phyloP scores from a whole-genome alignment of 1,140 invertebrate species.

The Hetaerina americana region DNA sequence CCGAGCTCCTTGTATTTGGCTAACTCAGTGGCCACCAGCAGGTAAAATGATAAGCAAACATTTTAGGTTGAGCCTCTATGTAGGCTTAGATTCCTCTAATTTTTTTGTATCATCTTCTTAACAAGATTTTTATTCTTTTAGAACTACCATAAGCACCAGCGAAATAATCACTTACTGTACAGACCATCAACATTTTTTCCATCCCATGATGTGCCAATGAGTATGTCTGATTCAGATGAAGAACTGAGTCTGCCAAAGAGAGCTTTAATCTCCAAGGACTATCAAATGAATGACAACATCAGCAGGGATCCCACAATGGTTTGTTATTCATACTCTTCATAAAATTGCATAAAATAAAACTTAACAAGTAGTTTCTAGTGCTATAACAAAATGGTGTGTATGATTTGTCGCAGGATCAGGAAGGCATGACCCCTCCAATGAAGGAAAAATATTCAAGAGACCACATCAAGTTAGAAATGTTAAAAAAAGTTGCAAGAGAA shows the following conservation, averaged over 20 bases:
- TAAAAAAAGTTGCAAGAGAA: constrained; percentile 33
- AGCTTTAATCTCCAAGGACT: constrained; percentile 1
- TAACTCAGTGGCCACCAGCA: too few species aligned
- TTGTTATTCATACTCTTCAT: too few species aligned
- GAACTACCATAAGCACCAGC: constrained; percentile 31
- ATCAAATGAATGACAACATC: too few species aligned
- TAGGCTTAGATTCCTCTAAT: too few species aligned
- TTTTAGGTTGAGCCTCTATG: too few species aligned
- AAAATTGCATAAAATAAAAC: too few species aligned
- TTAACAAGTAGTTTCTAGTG: too few species aligned
- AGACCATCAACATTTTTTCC: constrained; percentile 67
- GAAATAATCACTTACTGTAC: constrained; percentile 34
- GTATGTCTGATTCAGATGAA: constrained; percentile 15
- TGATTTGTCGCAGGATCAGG: constrained; percentile 19
- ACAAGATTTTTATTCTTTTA: constrained; percentile 23
- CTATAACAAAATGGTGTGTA: too few species aligned
- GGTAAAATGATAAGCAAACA: too few species aligned
- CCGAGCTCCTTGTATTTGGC: too few species aligned
- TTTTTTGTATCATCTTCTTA: constrained; percentile 5
- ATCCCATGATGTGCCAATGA: constrained; percentile 44
- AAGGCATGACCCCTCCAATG: constrained; percentile 21
- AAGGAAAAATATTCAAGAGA: constrained; percentile 22
- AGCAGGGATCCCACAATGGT: too few species aligned
- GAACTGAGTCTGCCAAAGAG: constrained; percentile 9
- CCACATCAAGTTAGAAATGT: constrained; percentile 31